Conservation (phyloP, 2,888 invertebrate species). For the Merodon equestris region DNA sequence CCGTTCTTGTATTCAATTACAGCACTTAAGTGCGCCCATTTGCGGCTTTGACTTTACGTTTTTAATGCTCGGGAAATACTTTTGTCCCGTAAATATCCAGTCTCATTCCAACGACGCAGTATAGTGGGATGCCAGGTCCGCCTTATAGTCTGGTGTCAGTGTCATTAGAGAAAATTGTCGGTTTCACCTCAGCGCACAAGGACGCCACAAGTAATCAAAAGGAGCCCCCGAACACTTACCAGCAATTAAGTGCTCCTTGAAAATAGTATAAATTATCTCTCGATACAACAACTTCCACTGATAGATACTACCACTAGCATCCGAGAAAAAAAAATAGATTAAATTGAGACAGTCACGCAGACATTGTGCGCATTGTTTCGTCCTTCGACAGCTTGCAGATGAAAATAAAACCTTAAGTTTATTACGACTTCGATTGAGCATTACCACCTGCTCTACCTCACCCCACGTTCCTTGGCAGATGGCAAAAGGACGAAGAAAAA, state of each 20-base stretch:
- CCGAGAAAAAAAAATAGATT: slow-evolving; percentile 25
- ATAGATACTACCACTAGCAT: neutral
- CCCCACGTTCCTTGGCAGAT: too few relatives aligned
- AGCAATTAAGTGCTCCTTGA: slow-evolving; percentile 38
- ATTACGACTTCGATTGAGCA: slow-evolving; percentile 34
- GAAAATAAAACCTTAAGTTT: slow-evolving; percentile 47
- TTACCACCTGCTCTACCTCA: neutral
- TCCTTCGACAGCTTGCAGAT: slow-evolving; percentile 51
- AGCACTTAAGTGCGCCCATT: too few relatives aligned
- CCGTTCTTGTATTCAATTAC: too few relatives aligned
- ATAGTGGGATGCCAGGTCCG: too few relatives aligned
- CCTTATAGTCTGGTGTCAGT: too few relatives aligned
- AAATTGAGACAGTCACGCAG: slow-evolving; percentile 33
- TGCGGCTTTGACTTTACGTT: too few relatives aligned
- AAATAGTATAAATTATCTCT: slow-evolving; percentile 40
- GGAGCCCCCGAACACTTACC: slow-evolving; percentile 37
- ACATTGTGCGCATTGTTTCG: slow-evolving; percentile 24
- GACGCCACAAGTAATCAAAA: slow-evolving; percentile 33
- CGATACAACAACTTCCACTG: slow-evolving; percentile 6
- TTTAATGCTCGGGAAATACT: too few relatives aligned
- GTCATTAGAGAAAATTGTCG: slow-evolving; percentile 32
- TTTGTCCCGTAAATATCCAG: too few relatives aligned
- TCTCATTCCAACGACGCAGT: too few relatives aligned
- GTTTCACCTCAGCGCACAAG: slow-evolving; percentile 26
- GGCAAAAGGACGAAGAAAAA: slow-evolving; percentile 1